Evolutionary conservation across 1,140 invertebrate species (phyloP), one percentile per base, ranked within the genome.

Genomic region (Drosophila seguyi): DNA sequence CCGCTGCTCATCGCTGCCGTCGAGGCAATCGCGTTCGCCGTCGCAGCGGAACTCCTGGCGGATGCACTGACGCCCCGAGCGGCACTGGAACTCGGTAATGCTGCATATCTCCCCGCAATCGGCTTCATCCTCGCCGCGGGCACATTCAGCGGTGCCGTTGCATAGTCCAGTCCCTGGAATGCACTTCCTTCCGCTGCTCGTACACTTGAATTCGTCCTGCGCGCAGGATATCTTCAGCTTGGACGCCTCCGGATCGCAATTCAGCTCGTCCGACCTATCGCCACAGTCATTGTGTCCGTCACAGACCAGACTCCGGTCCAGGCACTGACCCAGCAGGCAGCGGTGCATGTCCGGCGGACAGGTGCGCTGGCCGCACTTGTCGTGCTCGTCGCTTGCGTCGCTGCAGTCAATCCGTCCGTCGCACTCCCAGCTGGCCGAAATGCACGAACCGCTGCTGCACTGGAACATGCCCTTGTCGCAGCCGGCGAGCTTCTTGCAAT

Each of bases 111-210:
- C 82, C 0, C 90, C 92, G 58, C 95, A 96, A 6, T 93, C 93
- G 0, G 75, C 81, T 76, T 96, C 95, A 74, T 96, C 95, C 48
- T 95, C 95, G 4, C 95, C 94, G 41, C 95, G 94, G 0, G 95
- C 94, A 90, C 96, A 97, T 57, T 97, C 96, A 3, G 93, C 72
- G 59, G 95, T 95, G 7, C 94, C 95, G 91, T 97, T 96, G 92
- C 96, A 97, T 4, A 95, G 79, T 3, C 79, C 92, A 0, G 65
- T 14, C 0, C 57, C 73, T 31, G 93, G 94, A 87, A 90, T 66
- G 58, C 93, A 95, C 50, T 75, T 95, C 93, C 22, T 4, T 5
- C 82, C 94, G 94, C 81, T 94, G 92, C 69, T 93, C 1, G 79
- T 71, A 86, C 96, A 97, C 83, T 96, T 95, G 61, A 93, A 93